Percentiles rank a stretch among this genome's conserved stretches.
Conservation (phyloP, 2,797 vertebrate species). For the Pristis pectinata region DNA sequence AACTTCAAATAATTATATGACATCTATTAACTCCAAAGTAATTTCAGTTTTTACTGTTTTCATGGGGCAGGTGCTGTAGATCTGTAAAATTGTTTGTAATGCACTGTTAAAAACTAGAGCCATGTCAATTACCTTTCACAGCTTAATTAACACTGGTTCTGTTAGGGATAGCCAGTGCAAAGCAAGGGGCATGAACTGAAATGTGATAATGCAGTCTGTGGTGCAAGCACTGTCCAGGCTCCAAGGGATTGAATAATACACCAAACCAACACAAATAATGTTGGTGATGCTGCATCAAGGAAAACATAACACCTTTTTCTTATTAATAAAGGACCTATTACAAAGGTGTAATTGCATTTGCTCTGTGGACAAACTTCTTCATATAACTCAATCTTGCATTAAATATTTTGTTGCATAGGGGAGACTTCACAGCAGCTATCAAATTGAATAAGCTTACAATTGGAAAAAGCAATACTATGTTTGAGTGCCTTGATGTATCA, state of each 20-base stretch:
- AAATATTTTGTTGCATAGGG: neutral
- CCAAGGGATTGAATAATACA: neutral
- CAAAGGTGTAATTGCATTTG: conserved; percentile 4
- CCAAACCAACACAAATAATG: neutral
- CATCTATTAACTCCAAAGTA: neutral
- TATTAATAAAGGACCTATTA: conserved; percentile 18
- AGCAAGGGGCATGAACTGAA: neutral
- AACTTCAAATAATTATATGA: neutral
- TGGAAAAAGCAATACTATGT: neutral
- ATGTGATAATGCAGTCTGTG: neutral
- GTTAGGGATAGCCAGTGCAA: neutral
- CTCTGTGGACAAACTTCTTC: neutral
- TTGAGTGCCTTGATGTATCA: conserved; percentile 17
- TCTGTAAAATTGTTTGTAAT: neutral
- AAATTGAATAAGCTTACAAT: conserved; percentile 26
- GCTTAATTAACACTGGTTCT: neutral
- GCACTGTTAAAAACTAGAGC: neutral
- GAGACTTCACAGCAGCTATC: neutral
- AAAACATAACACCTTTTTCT: neutral
- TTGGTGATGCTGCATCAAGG: neutral
- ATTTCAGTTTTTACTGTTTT: neutral
- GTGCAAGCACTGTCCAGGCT: too few species aligned
- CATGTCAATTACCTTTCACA: neutral
- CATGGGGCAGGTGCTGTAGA: neutral
- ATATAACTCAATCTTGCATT: conserved; percentile 13